Evolutionary conservation across 2,888 invertebrate genomes (phyloP), one percentile per base, ranked within the genome.

Genomic region (Troides oblongomaculatus): DNA sequence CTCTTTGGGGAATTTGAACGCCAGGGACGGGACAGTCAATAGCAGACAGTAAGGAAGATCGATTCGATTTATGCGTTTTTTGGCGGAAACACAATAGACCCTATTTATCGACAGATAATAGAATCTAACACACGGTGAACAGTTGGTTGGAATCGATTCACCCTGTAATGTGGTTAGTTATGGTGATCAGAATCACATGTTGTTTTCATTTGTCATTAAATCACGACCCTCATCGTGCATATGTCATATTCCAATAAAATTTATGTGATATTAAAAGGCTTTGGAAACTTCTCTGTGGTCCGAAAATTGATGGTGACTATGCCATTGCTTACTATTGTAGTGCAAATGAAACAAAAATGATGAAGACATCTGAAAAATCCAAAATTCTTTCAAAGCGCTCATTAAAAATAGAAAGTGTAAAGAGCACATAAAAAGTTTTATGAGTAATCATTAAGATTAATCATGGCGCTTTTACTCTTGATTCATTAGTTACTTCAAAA

Each of bases 61-160:
- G 92, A 90, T 91, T 90, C 88, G 88, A 90, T 92, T 89, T 91
- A 89, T 90, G 86, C 84, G 82, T 89, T 91, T 92, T 92, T 91
- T 89, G 86, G 82, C 77, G 78, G 82, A 80, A 82, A 78, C 82
- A 89, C 90, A 91, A 91, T 85, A 78, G 87, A 81, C 83, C 83
- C 84, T 84, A 87, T 88, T 87, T 90, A 92, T 92, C 84, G 90
- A 90, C 82, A 89, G 90, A 90, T 90, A 90, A 92, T 90, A 80
- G 86, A 79, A 80, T 76, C 77, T 80, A 78, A 81, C 77, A 79
- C 80, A 76, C 79, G 78, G 84, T 30, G 79, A 89, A 90, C 91
- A 91, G 88, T 91, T 91, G 92, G 88, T 81, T 79, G 82, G 81
- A 81, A 86, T 84, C 86, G 85, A 85, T 84, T 80, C 77, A 73